Evolutionary conservation across 2,797 vertebrate genomes (phyloP), one percentile per base, ranked within the genome.

Genomic region (Microcaecilia unicolor): DNA sequence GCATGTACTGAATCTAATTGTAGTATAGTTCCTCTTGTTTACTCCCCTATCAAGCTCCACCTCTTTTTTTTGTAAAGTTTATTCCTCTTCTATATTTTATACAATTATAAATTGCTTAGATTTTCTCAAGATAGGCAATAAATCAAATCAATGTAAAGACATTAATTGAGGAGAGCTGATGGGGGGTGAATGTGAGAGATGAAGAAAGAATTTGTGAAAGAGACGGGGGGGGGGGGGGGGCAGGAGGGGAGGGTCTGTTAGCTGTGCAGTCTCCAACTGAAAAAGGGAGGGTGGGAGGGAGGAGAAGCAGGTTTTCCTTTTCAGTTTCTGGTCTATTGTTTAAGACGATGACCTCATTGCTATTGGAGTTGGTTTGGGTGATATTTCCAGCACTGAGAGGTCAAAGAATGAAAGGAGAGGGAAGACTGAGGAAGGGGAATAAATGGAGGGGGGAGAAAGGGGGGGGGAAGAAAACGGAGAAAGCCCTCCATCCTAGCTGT

Each of bases 321-420:
- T n/a, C n/a, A 31, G 28, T 5, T 15, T 18, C 25, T 11, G 22
- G 25, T 30, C 22, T 45, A 32, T 34, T 30, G 44, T 30, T 42
- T 21, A 27, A 37, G 32, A 15, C 17, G 11, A 27, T 36, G 44
- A 46, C 30, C 39, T 46, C 36, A 39, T 10, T n/a, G 10, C 23
- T 36, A 20, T 20, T 22, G 17, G 35, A 33, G 36, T 39, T 34
- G 12, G 25, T 33, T 19, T 24, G 19, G n/a, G 31, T 19, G 18
- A 21, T 10, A 37, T 17, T 11, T 38, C 13, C 32, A 18, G 31
- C 34, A 26, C 16, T 19, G 31, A 28, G n/a, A 25, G 4, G 29
- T 39, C 26, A 34, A 34, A 22, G 31, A 18, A 26, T 31, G 44
- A 25, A 21, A 9, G 15, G 21, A 9, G 15, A n/a, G n/a, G n/a